Conservation (phyloP, 2,113 vertebrate species). For the Clarias macrocephalus region DNA sequence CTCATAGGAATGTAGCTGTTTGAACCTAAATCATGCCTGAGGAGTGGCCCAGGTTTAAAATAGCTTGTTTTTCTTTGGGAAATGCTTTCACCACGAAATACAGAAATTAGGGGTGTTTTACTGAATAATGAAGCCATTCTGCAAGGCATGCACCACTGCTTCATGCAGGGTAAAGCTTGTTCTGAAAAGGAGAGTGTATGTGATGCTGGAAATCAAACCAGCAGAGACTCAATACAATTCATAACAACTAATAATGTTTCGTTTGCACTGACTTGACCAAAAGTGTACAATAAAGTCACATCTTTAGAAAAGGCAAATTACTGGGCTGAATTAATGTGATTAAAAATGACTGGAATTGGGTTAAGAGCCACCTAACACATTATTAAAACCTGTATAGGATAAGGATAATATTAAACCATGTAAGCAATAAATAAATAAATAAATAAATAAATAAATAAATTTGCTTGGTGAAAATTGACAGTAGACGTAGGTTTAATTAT, state of each 20-base stretch:
- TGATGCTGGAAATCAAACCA: background rate
- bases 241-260: background rate
- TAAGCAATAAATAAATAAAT: too few relatives aligned
- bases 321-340: too few relatives aligned
- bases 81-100: constrained; percentile 3
- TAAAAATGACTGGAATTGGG: too few relatives aligned
- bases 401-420: too few relatives aligned
- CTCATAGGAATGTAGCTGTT: constrained; percentile 8
- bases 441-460: too few relatives aligned
- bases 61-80: background rate
- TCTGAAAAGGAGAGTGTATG: background rate
- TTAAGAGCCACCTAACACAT: too few relatives aligned
- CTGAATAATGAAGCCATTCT: background rate
- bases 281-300: too few relatives aligned
- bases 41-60: constrained; percentile 8
- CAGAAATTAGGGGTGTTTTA: background rate
- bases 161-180: background rate
- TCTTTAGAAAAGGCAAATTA: too few relatives aligned
- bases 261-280: background rate
- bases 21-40: background rate
- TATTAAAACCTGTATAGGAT: too few relatives aligned
- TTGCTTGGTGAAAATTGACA: too few relatives aligned
- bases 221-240: background rate
- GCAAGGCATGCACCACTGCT: background rate
- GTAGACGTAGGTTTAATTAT: too few relatives aligned